Base-by-base conservation (phyloP, 2,113 vertebrate genomes). In the Blennius ocellaris region DNA sequence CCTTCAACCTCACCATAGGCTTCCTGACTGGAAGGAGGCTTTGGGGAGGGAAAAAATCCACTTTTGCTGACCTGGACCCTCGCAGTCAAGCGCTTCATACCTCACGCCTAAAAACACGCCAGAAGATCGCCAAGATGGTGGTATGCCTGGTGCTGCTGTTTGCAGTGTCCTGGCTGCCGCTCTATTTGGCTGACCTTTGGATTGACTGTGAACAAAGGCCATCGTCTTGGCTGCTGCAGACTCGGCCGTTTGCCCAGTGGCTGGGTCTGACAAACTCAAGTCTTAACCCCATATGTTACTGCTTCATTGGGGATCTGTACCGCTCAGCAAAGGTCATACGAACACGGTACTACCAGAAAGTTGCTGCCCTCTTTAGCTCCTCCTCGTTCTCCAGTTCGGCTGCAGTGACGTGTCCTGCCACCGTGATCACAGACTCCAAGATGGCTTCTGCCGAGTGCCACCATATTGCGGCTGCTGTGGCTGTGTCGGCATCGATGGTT, bases 231-330 rank as follows among this genome's bases (percentile, higher is more conserved):
- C 91, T 96, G 63, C 86, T 97, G 76, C 95, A 96, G 84, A 90
- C 95, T 3, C 94, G 95, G 2, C 95, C 96, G 1, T 97, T 97
- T 16, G 94, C 96, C 39, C 96, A 97, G 79, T 97, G 96, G 96
- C 92, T 97, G 14, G 95, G 96, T 48, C 94, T 97, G 54, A 97
- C 95, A 5, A 97, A 97, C 92, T 97, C 96, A 81, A 96, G 95
- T 84, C 95, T 97, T 60, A 97, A 97, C 70, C 96, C 96, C 0
- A 96, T 97, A 80, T 97, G 96, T 61, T 97, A 97, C 62, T 97
- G 96, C 50, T 97, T 97, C 67, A 93, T 97, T 0, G 96, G 96
- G 11, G 95, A 92, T 49, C 71, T 92, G 60, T 96, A 96, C 78
- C 94, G 96, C 48, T 96, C 96, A 3, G 96, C 94, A 8, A 95